Evolutionary conservation across 2,888 invertebrate species (phyloP).

Genomic region (Endomychus coccineus): DNA sequence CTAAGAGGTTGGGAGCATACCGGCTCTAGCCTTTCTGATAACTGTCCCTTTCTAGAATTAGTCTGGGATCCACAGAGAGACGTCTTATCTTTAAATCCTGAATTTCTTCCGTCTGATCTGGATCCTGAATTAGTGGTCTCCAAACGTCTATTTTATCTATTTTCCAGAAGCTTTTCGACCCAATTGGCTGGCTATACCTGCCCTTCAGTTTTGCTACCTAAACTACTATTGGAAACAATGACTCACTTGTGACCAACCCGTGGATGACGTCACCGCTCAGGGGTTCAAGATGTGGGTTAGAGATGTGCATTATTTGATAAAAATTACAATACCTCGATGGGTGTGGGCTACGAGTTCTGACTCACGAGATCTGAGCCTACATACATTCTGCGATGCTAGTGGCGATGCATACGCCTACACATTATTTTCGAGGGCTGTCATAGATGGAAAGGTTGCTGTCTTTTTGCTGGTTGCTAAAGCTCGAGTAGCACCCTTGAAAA

Average conservation of each 20-base stretch:
- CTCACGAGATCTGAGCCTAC: no score
- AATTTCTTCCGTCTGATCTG: slow-evolving; percentile 19
- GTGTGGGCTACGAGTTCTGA: no score
- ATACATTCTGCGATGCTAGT: slow-evolving; percentile 29
- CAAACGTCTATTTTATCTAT: slow-evolving; percentile 16
- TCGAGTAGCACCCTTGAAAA: slow-evolving; percentile 25
- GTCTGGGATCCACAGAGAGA: slow-evolving; percentile 9
- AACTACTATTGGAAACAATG: slow-evolving; percentile 22
- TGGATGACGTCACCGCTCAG: neutral
- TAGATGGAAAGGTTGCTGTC: slow-evolving; percentile 13
- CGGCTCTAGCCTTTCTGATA: slow-evolving; percentile 17
- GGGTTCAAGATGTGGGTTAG: slow-evolving; percentile 19
- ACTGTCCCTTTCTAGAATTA: slow-evolving; percentile 15
- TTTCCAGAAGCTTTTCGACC: slow-evolving; percentile 21
- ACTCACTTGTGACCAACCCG: slow-evolving; percentile 4
- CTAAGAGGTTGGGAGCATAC: slow-evolving; percentile 20
- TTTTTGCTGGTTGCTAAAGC: slow-evolving; percentile 25
- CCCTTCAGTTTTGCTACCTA: slow-evolving; percentile 19
- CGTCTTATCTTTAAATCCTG: slow-evolving; percentile 8
- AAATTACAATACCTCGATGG: slow-evolving; percentile 24
- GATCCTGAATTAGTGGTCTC: slow-evolving; percentile 5
- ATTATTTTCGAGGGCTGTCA: slow-evolving; percentile 20
- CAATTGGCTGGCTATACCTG: slow-evolving; percentile 20
- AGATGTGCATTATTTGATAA: slow-evolving; percentile 13
- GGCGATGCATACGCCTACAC: slow-evolving; percentile 26